phyloP scores from a whole-genome alignment of 2,113 vertebrate species.

The Etia nguti region DNA sequence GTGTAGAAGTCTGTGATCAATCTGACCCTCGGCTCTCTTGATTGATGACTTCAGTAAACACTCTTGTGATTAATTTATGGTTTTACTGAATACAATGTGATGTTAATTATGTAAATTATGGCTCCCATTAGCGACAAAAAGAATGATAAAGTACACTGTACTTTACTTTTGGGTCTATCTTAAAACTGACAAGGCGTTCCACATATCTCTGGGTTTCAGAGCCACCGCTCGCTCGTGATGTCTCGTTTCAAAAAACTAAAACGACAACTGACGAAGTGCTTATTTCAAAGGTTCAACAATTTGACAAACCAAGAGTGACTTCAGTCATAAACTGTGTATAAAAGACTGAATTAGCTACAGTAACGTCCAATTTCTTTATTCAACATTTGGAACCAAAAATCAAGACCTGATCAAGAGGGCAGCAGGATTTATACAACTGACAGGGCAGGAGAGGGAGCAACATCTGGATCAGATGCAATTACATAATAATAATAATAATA shows the following conservation, averaged over 20 bases:
- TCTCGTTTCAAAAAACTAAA: neutral
- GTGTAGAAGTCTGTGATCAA: neutral
- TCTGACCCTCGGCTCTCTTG: neutral
- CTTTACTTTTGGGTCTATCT: neutral
- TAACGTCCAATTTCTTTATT: neutral
- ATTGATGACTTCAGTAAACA: neutral
- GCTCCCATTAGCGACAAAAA: fast-evolving
- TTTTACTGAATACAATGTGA: neutral
- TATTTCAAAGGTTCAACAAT: neutral
- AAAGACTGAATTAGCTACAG: no score
- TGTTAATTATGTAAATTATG: neutral
- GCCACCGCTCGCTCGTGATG: neutral
- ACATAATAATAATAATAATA: neutral
- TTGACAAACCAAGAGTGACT: neutral
- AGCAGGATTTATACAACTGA: neutral
- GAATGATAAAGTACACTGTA: neutral
- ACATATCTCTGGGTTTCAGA: neutral
- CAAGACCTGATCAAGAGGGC: fast-evolving
- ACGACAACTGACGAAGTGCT: fast-evolving
- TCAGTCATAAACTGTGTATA: no score
- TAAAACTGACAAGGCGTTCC: neutral
- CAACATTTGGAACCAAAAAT: neutral
- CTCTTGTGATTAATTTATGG: neutral
- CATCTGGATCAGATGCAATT: neutral
- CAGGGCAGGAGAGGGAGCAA: neutral